phyloP scores from a whole-genome alignment of 2,113 vertebrate species.

The Tringa solitaria region DNA sequence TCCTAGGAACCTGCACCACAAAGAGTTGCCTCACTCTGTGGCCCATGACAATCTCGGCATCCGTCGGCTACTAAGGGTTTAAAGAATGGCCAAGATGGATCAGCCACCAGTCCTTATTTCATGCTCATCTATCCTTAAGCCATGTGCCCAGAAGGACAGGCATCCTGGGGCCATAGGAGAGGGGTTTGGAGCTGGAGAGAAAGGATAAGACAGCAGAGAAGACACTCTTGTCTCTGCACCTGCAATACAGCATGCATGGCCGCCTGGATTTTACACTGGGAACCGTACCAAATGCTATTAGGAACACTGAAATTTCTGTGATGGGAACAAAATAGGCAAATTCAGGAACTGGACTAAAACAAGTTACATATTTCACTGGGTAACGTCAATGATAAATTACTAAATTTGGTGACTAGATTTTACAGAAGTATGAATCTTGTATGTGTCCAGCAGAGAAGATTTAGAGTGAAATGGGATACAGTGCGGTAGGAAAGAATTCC shows the following conservation, averaged over 20 bases:
- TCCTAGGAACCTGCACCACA: background rate
- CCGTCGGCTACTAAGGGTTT: background rate
- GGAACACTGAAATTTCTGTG: background rate
- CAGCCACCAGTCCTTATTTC: background rate
- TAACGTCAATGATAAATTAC: background rate
- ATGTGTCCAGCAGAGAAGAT: conserved; percentile 29
- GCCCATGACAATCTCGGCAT: background rate
- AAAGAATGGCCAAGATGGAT: background rate
- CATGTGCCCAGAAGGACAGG: background rate
- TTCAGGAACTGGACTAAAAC: background rate
- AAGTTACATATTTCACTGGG: background rate
- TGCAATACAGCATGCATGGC: background rate
- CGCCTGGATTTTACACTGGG: background rate
- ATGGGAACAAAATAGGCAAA: background rate
- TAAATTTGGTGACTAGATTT: conserved; percentile 18
- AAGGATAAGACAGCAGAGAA: background rate
- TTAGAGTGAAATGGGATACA: conserved; percentile 40
- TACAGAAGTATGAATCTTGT: background rate
- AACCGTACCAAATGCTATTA: background rate
- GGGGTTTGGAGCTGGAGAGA: background rate
- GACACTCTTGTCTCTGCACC: background rate
- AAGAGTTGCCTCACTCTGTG: background rate
- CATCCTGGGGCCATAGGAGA: background rate
- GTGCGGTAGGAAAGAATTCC: conserved; percentile 40
- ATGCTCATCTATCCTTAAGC: background rate